Base-by-base conservation (phyloP, 2,888 invertebrate species). In the Marasmarcha lunaedactyla region DNA sequence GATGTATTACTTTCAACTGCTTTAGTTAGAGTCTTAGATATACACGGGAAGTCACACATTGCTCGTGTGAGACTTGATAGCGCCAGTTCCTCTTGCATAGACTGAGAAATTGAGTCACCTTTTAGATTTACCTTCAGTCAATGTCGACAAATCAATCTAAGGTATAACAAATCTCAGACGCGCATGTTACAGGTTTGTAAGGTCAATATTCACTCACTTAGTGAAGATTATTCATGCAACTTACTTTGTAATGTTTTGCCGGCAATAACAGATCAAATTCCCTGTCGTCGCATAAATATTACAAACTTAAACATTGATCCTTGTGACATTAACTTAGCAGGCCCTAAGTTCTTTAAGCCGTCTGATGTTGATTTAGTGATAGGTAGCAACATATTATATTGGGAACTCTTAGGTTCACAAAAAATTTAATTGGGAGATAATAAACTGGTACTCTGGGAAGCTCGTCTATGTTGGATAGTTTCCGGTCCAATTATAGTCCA, bases 301-400 rank as follows among this genome's bases (percentile, higher is more conserved):
- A 25, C 6, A 5, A 9, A 25, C 6, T 27, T 41, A 3, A 40
- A 42, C 12, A 38, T n/a, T n/a, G n/a, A 47, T 13, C 40, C 38
- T 14, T 14, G 37, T 25, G 27, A 44, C 12, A 33, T 47, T 9
- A 7, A 15, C 13, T 37, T 47, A 39, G 47, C 47, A 15, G 46
- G 46, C n/a, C n/a, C n/a, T n/a, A n/a, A n/a, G n/a, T n/a, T n/a
- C n/a, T n/a, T n/a, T n/a, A n/a, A n/a, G n/a, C 35, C 45, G 44
- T 15, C 38, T 30, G 9, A 44, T 44, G 35, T 15, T n/a, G n/a
- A n/a, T n/a, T n/a, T n/a, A n/a, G n/a, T n/a, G n/a, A n/a, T n/a
- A n/a, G n/a, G n/a, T n/a, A n/a, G n/a, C n/a, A 46, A 45, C 11
- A 49, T 50, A 14, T 7, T 49, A 1, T 50, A 50, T 41, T 46